phyloP scores from a whole-genome alignment of 2,888 invertebrate species.

The Axea sp. region DNA sequence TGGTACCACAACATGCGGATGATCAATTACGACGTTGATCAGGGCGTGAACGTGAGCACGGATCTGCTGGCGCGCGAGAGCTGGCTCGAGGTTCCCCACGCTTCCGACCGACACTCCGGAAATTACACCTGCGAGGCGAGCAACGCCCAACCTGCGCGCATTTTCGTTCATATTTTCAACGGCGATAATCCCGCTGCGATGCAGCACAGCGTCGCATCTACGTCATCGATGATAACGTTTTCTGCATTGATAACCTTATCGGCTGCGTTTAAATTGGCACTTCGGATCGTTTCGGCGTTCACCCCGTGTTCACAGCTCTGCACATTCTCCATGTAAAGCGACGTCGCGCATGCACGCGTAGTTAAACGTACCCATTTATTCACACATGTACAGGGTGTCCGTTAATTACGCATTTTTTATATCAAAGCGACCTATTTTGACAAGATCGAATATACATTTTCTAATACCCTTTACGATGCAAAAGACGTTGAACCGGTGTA shows the following conservation, averaged over 20 bases:
- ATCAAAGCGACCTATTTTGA: not conserved
- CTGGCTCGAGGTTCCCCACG: slow-evolving; percentile 82
- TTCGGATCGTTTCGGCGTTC: slow-evolving; percentile 61
- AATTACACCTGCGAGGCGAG: slow-evolving; percentile 94
- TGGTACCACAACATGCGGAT: slow-evolving; percentile 93
- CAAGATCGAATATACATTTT: no score
- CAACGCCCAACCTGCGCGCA: slow-evolving; percentile 92
- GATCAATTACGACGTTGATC: slow-evolving; percentile 94
- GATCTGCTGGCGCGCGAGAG: slow-evolving; percentile 86
- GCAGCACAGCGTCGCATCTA: slow-evolving; percentile 83
- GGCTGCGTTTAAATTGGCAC: slow-evolving; percentile 67
- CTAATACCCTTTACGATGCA: no score
- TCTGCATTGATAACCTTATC: slow-evolving; percentile 70
- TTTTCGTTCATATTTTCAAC: slow-evolving; percentile 93
- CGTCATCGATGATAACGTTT: slow-evolving; percentile 71
- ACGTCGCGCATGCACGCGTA: slow-evolving; percentile 4
- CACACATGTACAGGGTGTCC: slow-evolving; percentile 35
- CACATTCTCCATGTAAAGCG: slow-evolving; percentile 3
- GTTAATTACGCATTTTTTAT: slow-evolving; percentile 8
- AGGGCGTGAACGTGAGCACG: slow-evolving; percentile 92
- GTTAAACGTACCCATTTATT: not conserved
- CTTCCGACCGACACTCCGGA: slow-evolving; percentile 88
- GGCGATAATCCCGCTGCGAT: slow-evolving; percentile 91
- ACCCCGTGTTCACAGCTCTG: slow-evolving; percentile 38
- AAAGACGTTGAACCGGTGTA: no score